phyloP scores from a whole-genome alignment of 2,113 vertebrate species.

The Brachirus orientalis region DNA sequence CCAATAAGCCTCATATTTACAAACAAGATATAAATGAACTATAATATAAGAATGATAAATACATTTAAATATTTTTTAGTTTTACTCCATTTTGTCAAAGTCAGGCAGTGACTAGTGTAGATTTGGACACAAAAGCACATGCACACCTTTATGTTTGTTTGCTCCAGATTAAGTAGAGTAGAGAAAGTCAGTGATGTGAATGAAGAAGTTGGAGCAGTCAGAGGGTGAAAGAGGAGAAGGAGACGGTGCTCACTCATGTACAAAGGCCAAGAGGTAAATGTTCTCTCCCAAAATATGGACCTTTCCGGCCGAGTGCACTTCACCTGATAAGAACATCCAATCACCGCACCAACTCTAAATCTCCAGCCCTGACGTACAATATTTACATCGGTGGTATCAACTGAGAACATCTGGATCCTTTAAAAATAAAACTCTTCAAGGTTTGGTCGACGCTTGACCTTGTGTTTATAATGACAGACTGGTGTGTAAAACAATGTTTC shows the following conservation, averaged over 20 bases:
- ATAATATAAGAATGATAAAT: too few species aligned
- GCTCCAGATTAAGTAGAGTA: too few species aligned
- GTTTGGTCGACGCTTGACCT: too few species aligned
- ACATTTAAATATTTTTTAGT: too few species aligned
- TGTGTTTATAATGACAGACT: too few species aligned
- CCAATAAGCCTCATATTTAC: too few species aligned
- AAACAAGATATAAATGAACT: too few species aligned
- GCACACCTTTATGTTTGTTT: neutral
- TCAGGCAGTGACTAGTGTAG: too few species aligned
- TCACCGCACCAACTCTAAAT: neutral
- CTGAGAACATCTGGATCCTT: too few species aligned
- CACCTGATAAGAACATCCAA: constrained; percentile 9
- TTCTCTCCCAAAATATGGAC: neutral
- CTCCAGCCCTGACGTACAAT: neutral
- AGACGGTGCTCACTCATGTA: neutral
- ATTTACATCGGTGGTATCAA: neutral
- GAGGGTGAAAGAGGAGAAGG: neutral
- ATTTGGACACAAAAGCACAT: too few species aligned
- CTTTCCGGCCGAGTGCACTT: neutral
- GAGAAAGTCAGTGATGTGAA: neutral
- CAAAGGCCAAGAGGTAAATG: constrained; percentile 12
- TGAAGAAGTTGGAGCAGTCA: neutral
- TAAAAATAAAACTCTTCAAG: too few species aligned
- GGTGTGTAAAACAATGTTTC: too few species aligned
- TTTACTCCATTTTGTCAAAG: neutral